Base-by-base conservation (phyloP, 2,797 vertebrate species). In the Cheirogaleus major region DNA sequence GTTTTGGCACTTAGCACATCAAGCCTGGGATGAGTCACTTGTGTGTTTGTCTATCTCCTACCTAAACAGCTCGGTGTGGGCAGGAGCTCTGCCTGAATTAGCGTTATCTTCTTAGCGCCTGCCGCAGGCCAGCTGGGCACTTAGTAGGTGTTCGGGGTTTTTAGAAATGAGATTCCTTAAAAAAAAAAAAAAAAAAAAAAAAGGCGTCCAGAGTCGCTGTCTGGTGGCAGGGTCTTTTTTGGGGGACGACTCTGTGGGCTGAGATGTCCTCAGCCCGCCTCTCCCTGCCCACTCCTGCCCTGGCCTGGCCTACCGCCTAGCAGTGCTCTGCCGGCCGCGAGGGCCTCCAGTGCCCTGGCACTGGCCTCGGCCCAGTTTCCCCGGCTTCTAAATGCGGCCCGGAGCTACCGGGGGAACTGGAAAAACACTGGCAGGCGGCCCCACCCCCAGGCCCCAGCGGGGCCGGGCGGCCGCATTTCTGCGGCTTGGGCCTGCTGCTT, bases 351-450 rank as follows among this genome's bases (percentile, higher is more conserved):
- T 55, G 96, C 86, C 92, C 97, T 12, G 94, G 75, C 89, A 12
- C 96, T 96, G 97, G 93, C 92, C 96, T 41, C 48, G 67, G 96
- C 97, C 98, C 97, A 0, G 93, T 75, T 96, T 96, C 96, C 90
- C 94, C 38, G 48, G 83, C 95, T 91, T 90, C 96, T 92, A 89
- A 94, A 79, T 17, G 92, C 96, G 89, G 97, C 96, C 95, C 43
- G 89, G 98, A 97, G 98, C 98, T 98, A 98, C 98, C 97, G 65
- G 97, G 96, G 73, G 94, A 97, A 85, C 97, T 98, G 91, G 98
- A 98, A 99, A 93, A 94, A 98, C 98, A 98, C 98, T 98, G 98
- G 97, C 90, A 69, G 75, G 97, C 96, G 84, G 92, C 93, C 95
- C 96, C 93, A 81, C 95, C 97, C 97, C 97, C 93, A 97, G 98